Conservation (phyloP, 2,113 vertebrate species). For the Daboia siamensis region DNA sequence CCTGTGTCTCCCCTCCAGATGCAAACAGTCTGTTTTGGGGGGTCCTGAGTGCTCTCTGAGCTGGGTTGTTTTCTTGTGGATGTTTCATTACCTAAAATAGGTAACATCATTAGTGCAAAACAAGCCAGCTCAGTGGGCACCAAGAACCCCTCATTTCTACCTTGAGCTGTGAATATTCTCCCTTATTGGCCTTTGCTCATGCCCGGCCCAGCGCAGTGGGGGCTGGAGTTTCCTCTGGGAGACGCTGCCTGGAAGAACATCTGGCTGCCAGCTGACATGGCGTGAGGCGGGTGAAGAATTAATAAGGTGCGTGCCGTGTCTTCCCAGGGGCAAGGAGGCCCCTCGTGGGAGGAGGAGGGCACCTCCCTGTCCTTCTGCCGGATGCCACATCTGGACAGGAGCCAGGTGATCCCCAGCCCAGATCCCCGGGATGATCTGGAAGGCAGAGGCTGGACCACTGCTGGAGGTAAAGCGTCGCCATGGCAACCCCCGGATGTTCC, state of each 20-base stretch:
- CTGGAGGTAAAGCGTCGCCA: constrained; percentile 28
- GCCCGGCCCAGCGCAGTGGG: neutral
- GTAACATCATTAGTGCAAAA: no score
- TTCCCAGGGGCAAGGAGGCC: neutral
- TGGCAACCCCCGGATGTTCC: constrained; percentile 23
- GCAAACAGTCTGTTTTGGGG: neutral
- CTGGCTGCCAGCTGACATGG: neutral
- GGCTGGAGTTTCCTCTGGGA: neutral
- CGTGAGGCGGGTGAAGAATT: neutral
- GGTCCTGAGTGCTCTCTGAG: no score
- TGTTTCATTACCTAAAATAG: no score
- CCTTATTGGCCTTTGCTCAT: neutral
- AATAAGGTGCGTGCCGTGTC: neutral
- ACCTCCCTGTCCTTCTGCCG: neutral
- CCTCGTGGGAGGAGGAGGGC: neutral
- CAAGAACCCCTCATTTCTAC: no score
- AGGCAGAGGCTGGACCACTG: neutral
- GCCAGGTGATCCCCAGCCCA: neutral
- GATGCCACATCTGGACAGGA: neutral
- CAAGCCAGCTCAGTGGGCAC: no score
- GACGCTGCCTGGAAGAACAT: neutral
- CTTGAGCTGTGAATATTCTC: no score
- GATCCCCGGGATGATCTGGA: neutral
- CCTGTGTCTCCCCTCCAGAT: neutral
- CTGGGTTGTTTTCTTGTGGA: no score